Evolutionary conservation across 2,888 invertebrate genomes (phyloP).

Genomic region (Candidula unifasciata): DNA sequence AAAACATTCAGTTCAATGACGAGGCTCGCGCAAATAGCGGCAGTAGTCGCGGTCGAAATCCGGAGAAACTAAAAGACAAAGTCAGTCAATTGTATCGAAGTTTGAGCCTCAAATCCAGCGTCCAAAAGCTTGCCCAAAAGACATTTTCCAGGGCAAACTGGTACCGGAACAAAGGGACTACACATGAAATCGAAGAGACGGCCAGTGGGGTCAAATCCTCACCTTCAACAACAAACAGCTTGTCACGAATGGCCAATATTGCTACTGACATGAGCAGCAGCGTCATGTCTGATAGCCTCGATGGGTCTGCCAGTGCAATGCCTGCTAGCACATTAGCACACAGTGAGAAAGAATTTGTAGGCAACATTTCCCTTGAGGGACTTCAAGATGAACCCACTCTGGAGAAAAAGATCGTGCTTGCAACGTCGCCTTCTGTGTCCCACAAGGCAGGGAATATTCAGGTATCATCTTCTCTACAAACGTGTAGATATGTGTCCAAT

Average conservation of each 20-base stretch:
- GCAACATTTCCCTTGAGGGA: neutral
- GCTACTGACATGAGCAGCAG: slow-evolving; percentile 35
- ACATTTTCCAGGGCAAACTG: slow-evolving; percentile 63
- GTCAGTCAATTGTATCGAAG: slow-evolving; percentile 40
- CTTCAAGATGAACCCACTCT: neutral
- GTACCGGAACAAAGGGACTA: slow-evolving; percentile 55
- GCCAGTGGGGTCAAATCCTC: neutral
- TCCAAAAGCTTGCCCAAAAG: slow-evolving; percentile 66
- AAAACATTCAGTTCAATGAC: neutral
- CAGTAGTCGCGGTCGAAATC: neutral
- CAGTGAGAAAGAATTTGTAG: neutral
- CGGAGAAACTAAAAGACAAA: neutral
- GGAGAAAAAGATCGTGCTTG: neutral
- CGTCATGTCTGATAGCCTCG: neutral
- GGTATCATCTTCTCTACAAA: too few relatives aligned
- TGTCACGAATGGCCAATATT: slow-evolving; percentile 16
- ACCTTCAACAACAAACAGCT: neutral
- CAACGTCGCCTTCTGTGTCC: neutral
- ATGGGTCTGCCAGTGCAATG: slow-evolving; percentile 22
- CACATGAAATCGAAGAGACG: slow-evolving; percentile 20
- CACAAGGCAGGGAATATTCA: neutral
- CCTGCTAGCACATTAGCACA: slow-evolving; percentile 35
- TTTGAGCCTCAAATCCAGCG: slow-evolving; percentile 62
- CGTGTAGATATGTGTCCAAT: too few relatives aligned
- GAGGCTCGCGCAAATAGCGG: neutral